A percentile compares a stretch with the other conserved stretches of the same genome.
Conservation (phyloP, 2,888 invertebrate species). For the Phyllotreta striolata region DNA sequence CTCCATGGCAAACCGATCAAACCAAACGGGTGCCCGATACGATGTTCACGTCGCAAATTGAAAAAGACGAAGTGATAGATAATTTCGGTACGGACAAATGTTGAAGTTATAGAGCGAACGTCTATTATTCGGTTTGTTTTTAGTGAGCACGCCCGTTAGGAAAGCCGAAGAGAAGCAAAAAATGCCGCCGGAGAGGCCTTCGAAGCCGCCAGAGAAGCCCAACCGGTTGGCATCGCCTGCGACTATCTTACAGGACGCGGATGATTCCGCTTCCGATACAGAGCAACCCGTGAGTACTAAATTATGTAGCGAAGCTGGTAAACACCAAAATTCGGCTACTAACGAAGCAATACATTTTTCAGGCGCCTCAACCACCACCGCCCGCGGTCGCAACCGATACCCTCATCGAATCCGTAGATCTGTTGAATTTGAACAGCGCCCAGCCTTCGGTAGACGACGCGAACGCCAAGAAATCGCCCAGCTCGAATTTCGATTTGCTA, state of each 20-base stretch:
- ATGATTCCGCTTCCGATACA: constrained; percentile 51
- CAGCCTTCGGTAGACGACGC: constrained; percentile 33
- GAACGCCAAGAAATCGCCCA: constrained; percentile 44
- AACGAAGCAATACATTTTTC: neutral
- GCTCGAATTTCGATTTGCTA: constrained; percentile 69
- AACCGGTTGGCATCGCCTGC: constrained; percentile 38
- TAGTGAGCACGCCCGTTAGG: constrained; percentile 57
- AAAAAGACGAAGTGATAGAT: constrained; percentile 84
- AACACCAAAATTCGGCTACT: too few species aligned
- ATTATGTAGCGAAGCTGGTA: too few species aligned
- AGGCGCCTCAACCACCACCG: constrained; percentile 16
- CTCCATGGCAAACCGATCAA: constrained; percentile 79
- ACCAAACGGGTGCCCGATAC: constrained; percentile 66
- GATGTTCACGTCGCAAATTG: constrained; percentile 79
- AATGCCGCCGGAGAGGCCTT: constrained; percentile 59
- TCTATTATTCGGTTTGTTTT: constrained; percentile 18
- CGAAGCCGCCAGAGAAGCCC: constrained; percentile 55
- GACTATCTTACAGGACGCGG: constrained; percentile 44
- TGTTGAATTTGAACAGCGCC: constrained; percentile 64
- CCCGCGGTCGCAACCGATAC: constrained; percentile 10
- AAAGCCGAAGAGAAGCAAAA: constrained; percentile 44
- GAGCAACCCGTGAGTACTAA: constrained; percentile 47
- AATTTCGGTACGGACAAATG: constrained; percentile 72
- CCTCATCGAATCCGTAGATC: constrained; percentile 67
- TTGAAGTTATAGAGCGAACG: neutral